Conservation (phyloP, 53 echinoderm and acorn worm species). For the Antedon mediterranea region DNA sequence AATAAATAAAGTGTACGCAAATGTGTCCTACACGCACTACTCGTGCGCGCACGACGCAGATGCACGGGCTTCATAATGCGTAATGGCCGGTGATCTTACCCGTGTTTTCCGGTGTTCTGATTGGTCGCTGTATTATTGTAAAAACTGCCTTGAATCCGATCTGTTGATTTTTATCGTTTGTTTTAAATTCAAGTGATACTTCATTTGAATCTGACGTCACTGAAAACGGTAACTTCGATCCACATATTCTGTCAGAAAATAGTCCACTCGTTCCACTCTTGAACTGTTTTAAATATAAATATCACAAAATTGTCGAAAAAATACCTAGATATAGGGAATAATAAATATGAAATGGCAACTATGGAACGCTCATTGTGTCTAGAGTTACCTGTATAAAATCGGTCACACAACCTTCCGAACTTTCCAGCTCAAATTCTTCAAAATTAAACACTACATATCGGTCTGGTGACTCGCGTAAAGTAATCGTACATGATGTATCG, state of each 20-base stretch:
- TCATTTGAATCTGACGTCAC: slow-evolving; percentile 46
- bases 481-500: slow-evolving; percentile 6
- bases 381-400: slow-evolving; percentile 19
- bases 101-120: slow-evolving; percentile 8
- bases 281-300: slow-evolving; percentile 21
- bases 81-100: slow-evolving; percentile 7
- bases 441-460: slow-evolving; percentile 16
- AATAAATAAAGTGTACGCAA: too few relatives aligned
- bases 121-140: neutral
- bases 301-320: too few relatives aligned
- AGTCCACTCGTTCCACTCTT: slow-evolving; percentile 10
- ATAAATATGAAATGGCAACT: too few relatives aligned
- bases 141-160: slow-evolving; percentile 13
- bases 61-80: too few relatives aligned
- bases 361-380: too few relatives aligned
- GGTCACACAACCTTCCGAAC: slow-evolving; percentile 10
- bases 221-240: slow-evolving; percentile 18
- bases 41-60: too few relatives aligned
- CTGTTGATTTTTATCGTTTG: slow-evolving; percentile 12
- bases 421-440: slow-evolving; percentile 22
- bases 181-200: slow-evolving; percentile 18
- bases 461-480: slow-evolving; percentile 10
- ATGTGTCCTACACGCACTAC: too few relatives aligned
- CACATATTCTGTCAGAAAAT: slow-evolving; percentile 20
- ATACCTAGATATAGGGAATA: too few relatives aligned